Percentiles rank a stretch among this genome's conserved stretches.
phyloP scores from a whole-genome alignment of 1,140 invertebrate genomes.

The Bombus picipes region DNA sequence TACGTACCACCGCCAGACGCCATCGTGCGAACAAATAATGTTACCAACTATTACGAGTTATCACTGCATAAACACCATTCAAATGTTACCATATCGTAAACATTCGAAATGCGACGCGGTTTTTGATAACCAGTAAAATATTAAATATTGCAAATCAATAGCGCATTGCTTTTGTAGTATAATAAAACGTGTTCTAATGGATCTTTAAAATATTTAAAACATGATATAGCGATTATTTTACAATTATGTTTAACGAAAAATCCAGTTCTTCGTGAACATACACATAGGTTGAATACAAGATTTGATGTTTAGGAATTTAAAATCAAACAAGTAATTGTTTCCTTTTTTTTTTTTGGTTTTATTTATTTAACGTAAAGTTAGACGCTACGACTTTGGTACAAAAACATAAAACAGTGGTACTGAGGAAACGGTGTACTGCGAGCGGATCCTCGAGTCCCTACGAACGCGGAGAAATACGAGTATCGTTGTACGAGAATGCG shows the following conservation, averaged over 20 bases:
- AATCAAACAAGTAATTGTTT: background rate
- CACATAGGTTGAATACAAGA: too few species aligned
- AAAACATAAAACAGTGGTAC: conserved; percentile 79
- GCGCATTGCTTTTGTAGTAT: conserved; percentile 3
- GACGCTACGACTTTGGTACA: conserved; percentile 81
- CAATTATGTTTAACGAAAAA: background rate
- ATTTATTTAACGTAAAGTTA: conserved; percentile 81
- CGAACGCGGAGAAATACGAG: conserved; percentile 50
- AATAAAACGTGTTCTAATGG: background rate
- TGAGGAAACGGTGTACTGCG: conserved; percentile 72
- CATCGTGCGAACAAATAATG: conserved; percentile 70
- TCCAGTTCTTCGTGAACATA: background rate
- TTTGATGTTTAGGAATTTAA: background rate
- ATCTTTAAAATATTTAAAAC: background rate
- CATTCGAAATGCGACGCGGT: too few species aligned
- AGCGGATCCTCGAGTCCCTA: conserved; percentile 68
- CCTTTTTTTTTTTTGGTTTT: conserved; percentile 69
- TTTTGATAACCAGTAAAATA: background rate
- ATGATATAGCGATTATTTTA: too few species aligned
- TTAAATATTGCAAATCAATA: background rate
- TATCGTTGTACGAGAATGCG: conserved; percentile 45
- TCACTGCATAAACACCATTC: conserved; percentile 30
- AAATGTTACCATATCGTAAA: conserved; percentile 32
- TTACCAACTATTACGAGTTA: conserved; percentile 53
- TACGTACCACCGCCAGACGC: conserved; percentile 73